Evolutionary conservation across 2,113 vertebrate genomes (phyloP), one percentile per base, ranked within the genome.

Genomic region (Poecile atricapillus): DNA sequence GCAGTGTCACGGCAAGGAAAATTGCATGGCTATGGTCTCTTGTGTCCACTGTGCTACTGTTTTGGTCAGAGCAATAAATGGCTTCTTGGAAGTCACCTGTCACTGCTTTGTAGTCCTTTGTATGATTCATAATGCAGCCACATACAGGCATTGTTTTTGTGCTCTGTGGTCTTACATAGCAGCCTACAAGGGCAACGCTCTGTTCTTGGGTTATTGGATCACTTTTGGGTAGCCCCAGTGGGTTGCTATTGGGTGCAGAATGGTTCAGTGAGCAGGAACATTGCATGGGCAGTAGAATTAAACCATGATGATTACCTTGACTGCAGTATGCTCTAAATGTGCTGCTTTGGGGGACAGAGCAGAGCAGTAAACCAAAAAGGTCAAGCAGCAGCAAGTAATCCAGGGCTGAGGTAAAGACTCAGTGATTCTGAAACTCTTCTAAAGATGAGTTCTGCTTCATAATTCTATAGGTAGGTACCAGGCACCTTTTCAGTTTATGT

Each of bases 171-270:
- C 44, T 82, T 46, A 15, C 3, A 1, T 3, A 43, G 69, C 49
- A 82, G 30, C 35, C 55, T 37, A 19, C 20, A 69, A 49, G 39
- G 1, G 5, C 31, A 49, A 0, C 0, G 1, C 37, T 56, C 37
- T 87, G 18, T 79, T 76, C 43, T 33, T 44, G 18, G 15, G 15
- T 55, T 88, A 2, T 4, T 82, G 41, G 44, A 15, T 81, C 0
- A 0, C 49, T 91, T 92, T 33, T 76, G 60, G 25, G 62, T 76
- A n/a, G 30, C 46, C 27, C 24, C 13, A 19, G 60, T 63, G 47
- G 21, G 24, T 81, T 37, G 14, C 30, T 59, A 0, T 35, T 65
- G 33, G 11, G 31, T 81, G 58, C n/a, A 62, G 71, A 77, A 59
- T 59, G 80, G 59, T 70, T 90, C 70, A 46, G 44, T 28, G 62